Evolutionary conservation across 2,113 vertebrate species (phyloP), one percentile per base, ranked within the genome.

Genomic region (Bettongia penicillata): DNA sequence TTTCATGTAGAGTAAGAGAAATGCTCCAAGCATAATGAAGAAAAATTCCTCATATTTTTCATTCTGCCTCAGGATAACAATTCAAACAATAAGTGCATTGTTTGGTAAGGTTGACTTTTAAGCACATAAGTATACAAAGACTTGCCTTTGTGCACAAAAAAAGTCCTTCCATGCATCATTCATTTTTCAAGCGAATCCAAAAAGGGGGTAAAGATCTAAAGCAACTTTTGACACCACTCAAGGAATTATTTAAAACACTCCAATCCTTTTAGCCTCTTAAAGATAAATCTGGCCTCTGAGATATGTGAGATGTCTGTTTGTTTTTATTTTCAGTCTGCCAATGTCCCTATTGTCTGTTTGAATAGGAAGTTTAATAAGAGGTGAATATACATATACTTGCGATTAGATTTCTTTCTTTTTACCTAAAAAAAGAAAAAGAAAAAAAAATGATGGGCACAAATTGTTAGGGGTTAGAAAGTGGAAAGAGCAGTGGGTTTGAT

Each of bases 111-210:
- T 52, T 97, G 93, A n/a, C 94, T 95, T 97, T 96, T 95, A 94
- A 96, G 96, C 25, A 94, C 47, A 3, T 53, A 52, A 94, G 37
- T 96, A 97, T 96, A 96, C 52, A 93, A 97, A 96, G 94, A 93
- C 49, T 89, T 96, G 94, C 57, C 57, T 97, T 96, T 97, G 91
- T 95, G 89, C 37, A 77, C 90, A 84, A 14, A 37, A 53, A 57
- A 90, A 93, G 57, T 3, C 10, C 51, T 90, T 96, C 94, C 24
- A 91, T 92, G 91, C 61, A 57, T 95, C 93, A 51, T 92, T 96
- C 51, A 97, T 94, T 97, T 97, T 95, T 96, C 97, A 97, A 95
- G 93, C 68, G 94, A 96, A 93, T 93, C 96, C 96, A 96, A 96
- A 95, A 97, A 96, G 93, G 52, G 31, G 84, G 68, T 94, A 92